Percentiles rank a stretch among this genome's conserved stretches.
Conservation (phyloP, 2,113 vertebrate species). For the Oncorhynchus clarkii region DNA sequence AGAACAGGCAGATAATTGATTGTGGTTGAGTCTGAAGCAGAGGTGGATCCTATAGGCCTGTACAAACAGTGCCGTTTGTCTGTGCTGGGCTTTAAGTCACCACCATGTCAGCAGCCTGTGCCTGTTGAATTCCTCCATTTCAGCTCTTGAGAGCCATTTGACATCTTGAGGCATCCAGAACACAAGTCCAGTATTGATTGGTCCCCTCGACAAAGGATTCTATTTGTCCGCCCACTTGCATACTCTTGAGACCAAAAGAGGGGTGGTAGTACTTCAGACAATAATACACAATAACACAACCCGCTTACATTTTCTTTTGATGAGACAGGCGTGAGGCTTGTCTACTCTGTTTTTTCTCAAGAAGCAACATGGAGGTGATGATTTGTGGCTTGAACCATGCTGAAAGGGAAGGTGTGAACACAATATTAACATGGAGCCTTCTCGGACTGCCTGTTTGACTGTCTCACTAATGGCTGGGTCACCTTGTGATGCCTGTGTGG, state of each 20-base stretch:
- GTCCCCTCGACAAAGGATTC: background rate
- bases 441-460: background rate
- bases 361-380: background rate
- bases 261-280: background rate
- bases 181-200: background rate
- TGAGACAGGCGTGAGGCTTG: background rate
- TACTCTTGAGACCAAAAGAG: background rate
- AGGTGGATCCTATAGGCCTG: background rate
- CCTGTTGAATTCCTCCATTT: no score
- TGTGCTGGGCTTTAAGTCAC: conserved; percentile 8
- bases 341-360: background rate
- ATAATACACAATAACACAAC: background rate
- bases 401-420: conserved; percentile 1
- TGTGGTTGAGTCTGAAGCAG: conserved; percentile 4
- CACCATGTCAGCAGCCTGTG: background rate
- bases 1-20: background rate
- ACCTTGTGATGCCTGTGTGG: background rate
- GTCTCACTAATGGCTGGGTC: background rate
- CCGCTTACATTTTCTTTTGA: background rate
- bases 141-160: background rate
- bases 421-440: conserved; percentile 1
- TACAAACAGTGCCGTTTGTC: conserved; percentile 8
- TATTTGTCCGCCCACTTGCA: background rate
- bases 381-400: background rate
- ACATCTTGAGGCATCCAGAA: background rate